phyloP scores from a whole-genome alignment of 2,113 vertebrate genomes.

The Picathartes gymnocephalus region DNA sequence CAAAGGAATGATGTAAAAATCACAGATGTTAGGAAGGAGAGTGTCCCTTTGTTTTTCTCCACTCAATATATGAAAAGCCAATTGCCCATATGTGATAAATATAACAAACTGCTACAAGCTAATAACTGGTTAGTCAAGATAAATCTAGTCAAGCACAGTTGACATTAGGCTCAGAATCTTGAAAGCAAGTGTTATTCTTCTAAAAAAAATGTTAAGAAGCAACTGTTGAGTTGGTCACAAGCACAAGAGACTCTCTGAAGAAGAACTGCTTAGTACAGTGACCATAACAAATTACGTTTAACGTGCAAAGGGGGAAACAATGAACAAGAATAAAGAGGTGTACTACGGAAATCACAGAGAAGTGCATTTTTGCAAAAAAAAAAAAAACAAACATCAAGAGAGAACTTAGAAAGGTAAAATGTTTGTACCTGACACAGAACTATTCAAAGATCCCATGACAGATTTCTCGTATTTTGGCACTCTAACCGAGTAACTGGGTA shows the following conservation, averaged over 20 bases:
- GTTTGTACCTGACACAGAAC: neutral
- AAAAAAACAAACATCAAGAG: neutral
- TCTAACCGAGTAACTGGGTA: neutral
- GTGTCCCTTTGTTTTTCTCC: neutral
- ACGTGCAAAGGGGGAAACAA: neutral
- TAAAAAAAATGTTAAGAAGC: neutral
- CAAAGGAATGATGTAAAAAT: neutral
- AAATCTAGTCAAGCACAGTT: neutral
- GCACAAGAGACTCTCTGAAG: neutral
- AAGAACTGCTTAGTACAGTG: neutral
- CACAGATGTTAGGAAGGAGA: neutral
- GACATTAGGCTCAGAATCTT: neutral
- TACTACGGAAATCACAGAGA: neutral
- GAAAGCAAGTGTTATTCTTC: neutral
- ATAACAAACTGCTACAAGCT: neutral
- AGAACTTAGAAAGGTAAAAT: neutral
- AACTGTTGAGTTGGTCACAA: neutral
- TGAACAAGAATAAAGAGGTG: neutral
- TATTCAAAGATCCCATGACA: neutral
- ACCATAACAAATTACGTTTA: neutral
- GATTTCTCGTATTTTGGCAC: neutral
- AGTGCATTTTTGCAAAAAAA: neutral
- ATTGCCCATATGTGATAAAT: rapidly evolving
- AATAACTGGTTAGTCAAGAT: neutral
- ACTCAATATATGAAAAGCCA: neutral